phyloP scores from a whole-genome alignment of 1,140 invertebrate genomes.

The Caenorhabditis tropicalis region DNA sequence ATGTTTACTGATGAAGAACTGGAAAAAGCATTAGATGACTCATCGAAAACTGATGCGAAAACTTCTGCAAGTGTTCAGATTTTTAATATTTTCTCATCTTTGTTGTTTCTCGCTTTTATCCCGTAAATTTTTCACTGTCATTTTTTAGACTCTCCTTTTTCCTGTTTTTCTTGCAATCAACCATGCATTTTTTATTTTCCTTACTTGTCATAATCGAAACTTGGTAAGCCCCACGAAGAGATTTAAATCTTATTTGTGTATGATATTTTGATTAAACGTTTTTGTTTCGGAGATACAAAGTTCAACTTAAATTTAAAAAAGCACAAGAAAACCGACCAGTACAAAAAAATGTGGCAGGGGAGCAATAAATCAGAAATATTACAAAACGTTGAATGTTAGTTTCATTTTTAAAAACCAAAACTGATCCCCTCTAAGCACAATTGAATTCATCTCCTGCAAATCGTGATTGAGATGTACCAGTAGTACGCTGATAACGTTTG shows the following conservation, averaged over 20 bases:
- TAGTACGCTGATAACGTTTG: constrained; percentile 14
- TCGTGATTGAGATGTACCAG: neutral
- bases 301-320: no score
- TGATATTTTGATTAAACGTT: neutral
- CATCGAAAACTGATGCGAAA: neutral
- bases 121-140: neutral
- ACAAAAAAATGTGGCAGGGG: no score
- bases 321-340: no score
- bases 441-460: constrained; percentile 3
- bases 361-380: no score
- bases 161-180: neutral
- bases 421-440: neutral
- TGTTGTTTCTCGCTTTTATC: neutral
- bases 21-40: constrained; percentile 3
- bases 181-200: neutral
- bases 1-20: neutral
- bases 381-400: no score
- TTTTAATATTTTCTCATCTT: neutral
- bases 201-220: neutral
- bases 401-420: no score
- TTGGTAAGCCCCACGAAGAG: neutral
- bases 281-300: no score
- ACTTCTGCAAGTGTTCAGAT: neutral
- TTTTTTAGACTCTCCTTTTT: neutral
- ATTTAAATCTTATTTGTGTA: neutral